Percentiles rank a stretch among this genome's conserved stretches.
phyloP scores from a whole-genome alignment of 30 jellyfish, hydroid and myxozoan species.

The Aurelia coerulea region DNA sequence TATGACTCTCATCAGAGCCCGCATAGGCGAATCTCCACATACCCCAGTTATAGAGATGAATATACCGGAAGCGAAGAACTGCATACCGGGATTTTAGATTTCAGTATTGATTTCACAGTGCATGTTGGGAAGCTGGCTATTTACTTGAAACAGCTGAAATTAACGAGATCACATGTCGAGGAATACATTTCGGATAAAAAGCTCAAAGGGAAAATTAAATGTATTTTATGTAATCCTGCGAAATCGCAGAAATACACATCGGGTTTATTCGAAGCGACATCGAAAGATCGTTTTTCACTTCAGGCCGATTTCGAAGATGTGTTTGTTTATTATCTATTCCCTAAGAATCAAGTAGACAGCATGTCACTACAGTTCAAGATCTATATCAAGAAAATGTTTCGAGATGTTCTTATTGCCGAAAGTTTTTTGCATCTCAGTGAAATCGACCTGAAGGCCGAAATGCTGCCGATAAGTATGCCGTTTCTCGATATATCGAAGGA shows the following conservation, averaged over 20 bases:
- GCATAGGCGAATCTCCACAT: slow-evolving; percentile 43
- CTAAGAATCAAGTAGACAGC: slow-evolving; percentile 81
- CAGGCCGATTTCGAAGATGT: slow-evolving; percentile 90
- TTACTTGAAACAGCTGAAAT: slow-evolving; percentile 78
- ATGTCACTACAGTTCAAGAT: slow-evolving; percentile 90
- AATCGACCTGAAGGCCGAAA: slow-evolving; percentile 86
- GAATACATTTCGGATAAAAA: slow-evolving; percentile 82
- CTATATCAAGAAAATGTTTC: slow-evolving; percentile 76
- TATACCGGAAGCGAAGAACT: slow-evolving; percentile 38
- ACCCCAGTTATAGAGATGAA: slow-evolving; percentile 49
- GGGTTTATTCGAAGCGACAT: slow-evolving; percentile 82
- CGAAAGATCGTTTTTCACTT: slow-evolving; percentile 56
- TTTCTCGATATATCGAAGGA: slow-evolving; percentile 71
- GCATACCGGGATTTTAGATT: slow-evolving; percentile 77
- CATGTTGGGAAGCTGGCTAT: slow-evolving; percentile 96
- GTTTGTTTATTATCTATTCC: slow-evolving; percentile 88
- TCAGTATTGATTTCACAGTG: slow-evolving; percentile 85
- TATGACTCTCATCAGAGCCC: slow-evolving; percentile 74
- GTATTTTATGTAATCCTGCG: slow-evolving; percentile 85
- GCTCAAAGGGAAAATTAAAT: slow-evolving; percentile 82
- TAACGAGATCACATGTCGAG: slow-evolving; percentile 76
- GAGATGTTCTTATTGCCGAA: slow-evolving; percentile 89
- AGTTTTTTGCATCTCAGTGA: slow-evolving; percentile 85
- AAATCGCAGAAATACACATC: slow-evolving; percentile 84
- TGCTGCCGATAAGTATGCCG: slow-evolving; percentile 90